Conservation (phyloP, 1,140 invertebrate genomes). For the Trachymyrmex septentrionalis region DNA sequence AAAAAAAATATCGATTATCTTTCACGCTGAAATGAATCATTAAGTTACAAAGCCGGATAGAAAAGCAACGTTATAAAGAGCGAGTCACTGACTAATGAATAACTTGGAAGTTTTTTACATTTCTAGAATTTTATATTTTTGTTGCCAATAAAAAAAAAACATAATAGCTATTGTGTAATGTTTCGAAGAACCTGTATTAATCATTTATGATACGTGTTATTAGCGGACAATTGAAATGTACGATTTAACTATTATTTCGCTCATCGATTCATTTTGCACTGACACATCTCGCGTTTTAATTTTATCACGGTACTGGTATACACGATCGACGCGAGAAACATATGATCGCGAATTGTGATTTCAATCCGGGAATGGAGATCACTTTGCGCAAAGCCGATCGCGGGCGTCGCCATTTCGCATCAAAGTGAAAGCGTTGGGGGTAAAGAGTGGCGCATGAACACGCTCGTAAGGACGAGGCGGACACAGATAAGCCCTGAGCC, state of each 20-base stretch:
- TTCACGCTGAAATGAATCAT: not conserved
- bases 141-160: not conserved
- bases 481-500: constrained; percentile 51
- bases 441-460: constrained; percentile 62
- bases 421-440: constrained; percentile 66
- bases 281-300: not conserved
- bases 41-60: not conserved
- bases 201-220: not conserved
- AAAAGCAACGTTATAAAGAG: not conserved
- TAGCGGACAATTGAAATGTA: not conserved
- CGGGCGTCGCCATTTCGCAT: constrained; percentile 51
- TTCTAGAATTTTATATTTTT: constrained; percentile 12
- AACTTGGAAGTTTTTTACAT: not conserved
- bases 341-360: constrained; percentile 16
- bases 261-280: not conserved
- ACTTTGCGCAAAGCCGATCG: constrained; percentile 51
- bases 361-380: not conserved
- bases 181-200: constrained; percentile 11
- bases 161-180: not conserved
- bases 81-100: not conserved
- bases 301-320: not conserved
- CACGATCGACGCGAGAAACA: not conserved
- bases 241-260: not conserved
- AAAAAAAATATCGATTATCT: constrained; percentile 45
- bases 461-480: constrained; percentile 52